Evolutionary conservation across 2,888 invertebrate genomes (phyloP).

Genomic region (Cataglyphis altisquamis): DNA sequence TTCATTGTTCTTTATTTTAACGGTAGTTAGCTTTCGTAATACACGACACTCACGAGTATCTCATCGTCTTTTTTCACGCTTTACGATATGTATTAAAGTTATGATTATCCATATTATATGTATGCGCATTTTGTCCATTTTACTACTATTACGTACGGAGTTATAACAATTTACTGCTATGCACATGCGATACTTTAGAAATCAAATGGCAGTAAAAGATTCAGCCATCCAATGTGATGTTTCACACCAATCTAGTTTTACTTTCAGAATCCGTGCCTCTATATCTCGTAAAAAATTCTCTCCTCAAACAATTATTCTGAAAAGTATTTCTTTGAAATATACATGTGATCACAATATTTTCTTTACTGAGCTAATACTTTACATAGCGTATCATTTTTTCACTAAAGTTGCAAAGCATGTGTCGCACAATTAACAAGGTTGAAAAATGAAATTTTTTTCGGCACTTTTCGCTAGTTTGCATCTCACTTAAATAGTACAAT

Average conservation of each 20-base stretch:
- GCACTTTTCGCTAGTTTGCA: conserved; percentile 70
- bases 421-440: conserved; percentile 63
- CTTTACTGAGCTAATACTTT: conserved; percentile 41
- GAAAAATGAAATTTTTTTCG: conserved; percentile 71
- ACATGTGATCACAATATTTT: conserved; percentile 10
- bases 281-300: not conserved
- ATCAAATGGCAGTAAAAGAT: conserved; percentile 72
- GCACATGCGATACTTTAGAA: conserved; percentile 63
- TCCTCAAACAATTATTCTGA: conserved; percentile 13
- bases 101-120: conserved; percentile 62
- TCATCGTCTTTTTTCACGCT: conserved; percentile 46
- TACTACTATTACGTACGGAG: conserved; percentile 42
- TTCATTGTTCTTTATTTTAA: conserved; percentile 43
- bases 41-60: conserved; percentile 44
- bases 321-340: conserved; percentile 13
- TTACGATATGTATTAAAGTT: conserved; percentile 76
- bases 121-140: conserved; percentile 40
- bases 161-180: conserved; percentile 46
- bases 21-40: conserved; percentile 55
- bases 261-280: conserved; percentile 73
- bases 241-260: conserved; percentile 73
- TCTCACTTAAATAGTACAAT: conserved; percentile 67
- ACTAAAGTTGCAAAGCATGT: conserved; percentile 65
- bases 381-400: conserved; percentile 62
- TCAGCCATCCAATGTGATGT: conserved; percentile 54